Base-by-base conservation (phyloP, 2,888 invertebrate genomes). In the Axea sp. region DNA sequence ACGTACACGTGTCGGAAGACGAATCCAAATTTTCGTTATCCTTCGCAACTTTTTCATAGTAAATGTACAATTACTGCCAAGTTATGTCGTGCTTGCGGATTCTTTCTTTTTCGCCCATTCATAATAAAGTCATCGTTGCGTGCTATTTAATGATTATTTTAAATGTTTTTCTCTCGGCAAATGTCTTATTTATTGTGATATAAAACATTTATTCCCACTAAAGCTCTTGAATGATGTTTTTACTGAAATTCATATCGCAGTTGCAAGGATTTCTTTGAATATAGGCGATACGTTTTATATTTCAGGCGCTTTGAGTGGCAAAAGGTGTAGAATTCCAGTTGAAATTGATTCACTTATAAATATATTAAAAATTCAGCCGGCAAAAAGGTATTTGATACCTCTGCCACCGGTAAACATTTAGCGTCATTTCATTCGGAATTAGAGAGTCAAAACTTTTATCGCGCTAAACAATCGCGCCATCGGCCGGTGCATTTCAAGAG, bases 271-370 rank as follows among this genome's bases (percentile, higher is more conserved):
- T 69, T 69, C 69, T 69, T 69, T 69, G 60, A 69, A 60, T 69
- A 60, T 35, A 53, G 60, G 39, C 60, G 69, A 69, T 69, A 55
- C 69, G 69, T 62, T 71, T 71, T 62, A 71, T 71, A 71, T 71
- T 71, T 71, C 69, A 71, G 55, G 62, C 62, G 69, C 49, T 55
- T 71, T 71, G 69, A 71, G 69, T 71, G 62, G 62, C 55, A 71
- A 62, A 62, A 62, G 62, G 60, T 71, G 62, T 71, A 55, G 69
- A 33, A 62, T 71, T 71, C 39, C 69, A 31, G 43, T 62, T 47
- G 69, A 43, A 55, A 71, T 71, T 71, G 69, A 62, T 71, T 71
- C 62, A 62, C 69, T 71, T 71, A 71, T 55, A 62, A 69, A 60
- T 69, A 60, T 60, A 69, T 69, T 60, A 69, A 69, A 69, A 69